Base-by-base conservation (phyloP, 1,140 invertebrate species). In the Polypedilum pembai region DNA sequence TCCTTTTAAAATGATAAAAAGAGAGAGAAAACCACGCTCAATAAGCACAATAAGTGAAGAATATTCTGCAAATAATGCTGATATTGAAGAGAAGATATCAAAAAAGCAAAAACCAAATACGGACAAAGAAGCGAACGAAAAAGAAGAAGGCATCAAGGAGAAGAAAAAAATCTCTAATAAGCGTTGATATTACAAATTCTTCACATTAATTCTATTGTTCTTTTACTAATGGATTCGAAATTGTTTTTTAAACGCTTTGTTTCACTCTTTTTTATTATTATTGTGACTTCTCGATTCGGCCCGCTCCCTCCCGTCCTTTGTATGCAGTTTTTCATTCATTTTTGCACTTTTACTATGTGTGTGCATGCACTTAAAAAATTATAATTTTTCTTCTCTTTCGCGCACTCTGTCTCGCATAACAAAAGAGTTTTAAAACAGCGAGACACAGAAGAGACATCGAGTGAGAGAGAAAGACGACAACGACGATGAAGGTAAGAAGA, bases 151-250 rank as follows among this genome's bases (percentile, higher is more conserved):
- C 12, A 56, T 18, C n/a, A 69, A 20, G 17, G 18, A 18, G 63
- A 18, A 69, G 17, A n/a, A 21, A 69, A 69, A 69, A 21, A 21
- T 21, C 65, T 69, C 20, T 69, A 69, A 69, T 69, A 69, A 69
- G 65, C 65, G 17, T 21, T 69, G 65, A 69, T 69, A 69, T 69
- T 69, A 69, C 65, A 69, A 69, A 69, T 69, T 69, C 65, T 69
- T 69, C 65, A 69, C 65, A 69, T 20, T 69, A 69, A 69, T 69
- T 69, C 65, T 69, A 69, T 69, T 69, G 65, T 69, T 69, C 20
- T 21, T 10, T 20, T 21, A 69, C 65, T 69, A 69, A 69, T 69
- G 65, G 65, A 69, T 69, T 69, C 65, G 20, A 69, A 69, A 69
- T 69, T 21, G 65, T 69, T 69, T 69, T 69, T 69, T 69, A 69